A percentile compares a stretch with the other conserved stretches of the same genome.
Evolutionary conservation across 1,140 invertebrate genomes (phyloP).

Genomic region (Chymomyza costata): DNA sequence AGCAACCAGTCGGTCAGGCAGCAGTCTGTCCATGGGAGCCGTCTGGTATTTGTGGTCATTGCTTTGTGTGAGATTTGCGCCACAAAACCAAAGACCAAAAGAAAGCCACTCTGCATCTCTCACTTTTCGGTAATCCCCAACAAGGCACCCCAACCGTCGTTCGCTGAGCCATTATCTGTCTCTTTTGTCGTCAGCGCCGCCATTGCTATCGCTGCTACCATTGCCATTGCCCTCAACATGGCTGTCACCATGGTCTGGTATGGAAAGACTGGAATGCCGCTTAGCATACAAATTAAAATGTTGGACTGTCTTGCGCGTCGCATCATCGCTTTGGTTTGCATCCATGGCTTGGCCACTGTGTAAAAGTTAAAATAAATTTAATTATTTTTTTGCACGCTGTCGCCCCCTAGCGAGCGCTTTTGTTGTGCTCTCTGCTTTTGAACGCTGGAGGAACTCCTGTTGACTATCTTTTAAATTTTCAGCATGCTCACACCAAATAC

Average conservation of each 20-base stretch:
- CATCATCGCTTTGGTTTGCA: constrained; percentile 17
- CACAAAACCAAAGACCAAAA: constrained; percentile 9
- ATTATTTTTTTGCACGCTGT: constrained; percentile 35
- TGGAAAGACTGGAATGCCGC: constrained; percentile 8
- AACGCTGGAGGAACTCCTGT: too few species aligned
- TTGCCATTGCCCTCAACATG: too few species aligned
- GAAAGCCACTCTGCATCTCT: background rate
- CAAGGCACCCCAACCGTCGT: constrained; percentile 10
- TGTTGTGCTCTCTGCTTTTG: constrained; percentile 29
- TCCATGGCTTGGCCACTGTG: constrained; percentile 32
- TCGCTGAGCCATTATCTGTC: too few species aligned
- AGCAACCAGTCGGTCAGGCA: constrained; percentile 1
- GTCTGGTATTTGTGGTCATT: constrained; percentile 21
- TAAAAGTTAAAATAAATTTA: constrained; percentile 45
- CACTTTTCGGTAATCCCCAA: background rate
- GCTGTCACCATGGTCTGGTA: too few species aligned
- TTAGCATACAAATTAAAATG: constrained; percentile 52
- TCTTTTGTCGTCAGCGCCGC: too few species aligned
- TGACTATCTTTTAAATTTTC: too few species aligned
- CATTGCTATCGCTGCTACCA: too few species aligned
- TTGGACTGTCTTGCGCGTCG: constrained; percentile 1
- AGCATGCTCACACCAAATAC: too few species aligned
- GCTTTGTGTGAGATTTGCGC: constrained; percentile 24
- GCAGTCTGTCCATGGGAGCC: constrained; percentile 4
- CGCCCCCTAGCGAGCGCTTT: constrained; percentile 15